phyloP scores from a whole-genome alignment of 2,888 invertebrate genomes.

The Acanthococcus lagerstroemiae region DNA sequence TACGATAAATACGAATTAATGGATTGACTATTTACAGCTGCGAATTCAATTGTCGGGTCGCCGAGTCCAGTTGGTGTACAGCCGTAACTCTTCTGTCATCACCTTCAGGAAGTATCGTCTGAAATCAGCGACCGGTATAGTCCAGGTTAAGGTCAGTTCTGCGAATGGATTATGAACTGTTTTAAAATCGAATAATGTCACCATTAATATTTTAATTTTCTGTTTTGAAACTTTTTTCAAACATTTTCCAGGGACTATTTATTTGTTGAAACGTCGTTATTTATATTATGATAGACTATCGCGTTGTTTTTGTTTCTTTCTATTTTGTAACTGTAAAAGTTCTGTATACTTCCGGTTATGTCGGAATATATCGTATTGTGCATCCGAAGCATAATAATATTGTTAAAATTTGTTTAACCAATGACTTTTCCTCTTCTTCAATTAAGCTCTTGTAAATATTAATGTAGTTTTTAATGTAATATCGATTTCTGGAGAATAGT shows the following conservation, averaged over 20 bases:
- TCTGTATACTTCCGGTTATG: no score
- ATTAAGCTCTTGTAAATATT: not conserved
- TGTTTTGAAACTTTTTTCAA: not conserved
- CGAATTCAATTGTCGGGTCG: constrained; percentile 20
- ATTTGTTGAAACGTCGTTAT: no score
- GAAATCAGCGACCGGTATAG: no score
- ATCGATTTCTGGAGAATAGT: not conserved
- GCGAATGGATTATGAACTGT: no score
- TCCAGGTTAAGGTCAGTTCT: no score
- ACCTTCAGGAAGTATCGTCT: no score
- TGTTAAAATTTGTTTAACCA: constrained; percentile 25
- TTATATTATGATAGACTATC: no score
- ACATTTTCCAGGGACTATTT: no score
- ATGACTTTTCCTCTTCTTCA: not conserved
- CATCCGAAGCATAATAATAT: not conserved
- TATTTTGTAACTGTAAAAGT: no score
- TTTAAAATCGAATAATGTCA: no score
- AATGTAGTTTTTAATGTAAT: not conserved
- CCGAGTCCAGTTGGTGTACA: constrained; percentile 27
- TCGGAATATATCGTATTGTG: not conserved
- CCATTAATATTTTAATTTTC: not conserved
- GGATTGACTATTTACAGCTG: constrained; percentile 3
- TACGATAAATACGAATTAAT: not conserved
- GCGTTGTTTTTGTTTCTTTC: no score
- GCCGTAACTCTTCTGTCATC: constrained; percentile 17